Base-by-base conservation (phyloP, 2,113 vertebrate species). In the Phylloscopus trochilus region DNA sequence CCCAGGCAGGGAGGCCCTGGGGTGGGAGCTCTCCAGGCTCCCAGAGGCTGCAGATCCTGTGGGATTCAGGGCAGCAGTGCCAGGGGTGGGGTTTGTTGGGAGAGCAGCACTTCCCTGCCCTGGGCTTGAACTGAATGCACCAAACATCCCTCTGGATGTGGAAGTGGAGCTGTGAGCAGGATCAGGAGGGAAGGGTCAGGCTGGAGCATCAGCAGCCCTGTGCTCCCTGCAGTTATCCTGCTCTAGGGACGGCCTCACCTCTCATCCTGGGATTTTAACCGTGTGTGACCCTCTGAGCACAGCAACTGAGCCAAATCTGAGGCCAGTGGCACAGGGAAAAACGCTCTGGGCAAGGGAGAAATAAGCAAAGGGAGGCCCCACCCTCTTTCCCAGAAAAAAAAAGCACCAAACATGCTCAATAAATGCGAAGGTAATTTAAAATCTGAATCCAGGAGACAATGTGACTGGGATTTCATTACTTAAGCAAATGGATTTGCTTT, bases 401-500 rank as follows among this genome's bases (percentile, higher is more conserved):
- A 88, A 94, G 93, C 85, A 80, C 88, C 84, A 95, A 96, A 95
- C 95, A 89, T 94, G 94, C 91, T 96, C 96, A 66, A 59, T 73
- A 77, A 91, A 86, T 47, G 66, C 11, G 39, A 82, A 96, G 96
- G 90, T 67, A 58, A 95, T 76, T 95, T 59, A 92, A 90, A 96
- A 80, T 94, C 89, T 67, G 51, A 69, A 95, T 96, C 63, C 72
- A 73, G 80, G 88, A 60, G 84, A 73, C 87, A 63, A 92, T 92
- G 90, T 83, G 87, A 94, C 95, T 92, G 64, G 89, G 90, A 87
- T 94, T 93, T 94, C 96, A 83, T 95, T 91, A 83, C 92, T 92
- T 96, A 95, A 96, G 96, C 88, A 93, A 93, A 93, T 93, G 93
- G 96, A 96, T 96, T 96, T 97, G 97, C 91, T 91, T 90, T 93